phyloP scores from a whole-genome alignment of 2,888 invertebrate species.

The Epiblema foenella region DNA sequence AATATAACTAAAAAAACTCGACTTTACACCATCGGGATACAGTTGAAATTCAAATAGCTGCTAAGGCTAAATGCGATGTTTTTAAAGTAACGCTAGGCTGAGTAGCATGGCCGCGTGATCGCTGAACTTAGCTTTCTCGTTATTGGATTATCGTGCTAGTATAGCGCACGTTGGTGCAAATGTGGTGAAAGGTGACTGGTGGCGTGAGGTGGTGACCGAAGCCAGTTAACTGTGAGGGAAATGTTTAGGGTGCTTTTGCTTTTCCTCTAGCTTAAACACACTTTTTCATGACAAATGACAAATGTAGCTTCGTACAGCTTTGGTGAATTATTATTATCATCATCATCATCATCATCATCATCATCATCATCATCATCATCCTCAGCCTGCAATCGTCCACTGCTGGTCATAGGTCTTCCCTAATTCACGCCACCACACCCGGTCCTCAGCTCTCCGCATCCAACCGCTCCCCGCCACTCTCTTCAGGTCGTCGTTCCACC shows the following conservation, averaged over 20 bases:
- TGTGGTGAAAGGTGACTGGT: not conserved
- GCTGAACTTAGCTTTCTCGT: conserved; percentile 25
- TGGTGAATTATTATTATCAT: too few relatives aligned
- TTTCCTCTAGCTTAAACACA: not conserved
- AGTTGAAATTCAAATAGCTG: not conserved
- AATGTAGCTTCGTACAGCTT: not conserved
- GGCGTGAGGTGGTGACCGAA: conserved; percentile 10
- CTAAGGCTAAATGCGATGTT: not conserved
- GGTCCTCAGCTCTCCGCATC: too few relatives aligned
- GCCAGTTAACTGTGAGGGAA: not conserved
- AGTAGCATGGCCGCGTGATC: conserved; percentile 7
- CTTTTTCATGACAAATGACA: not conserved
- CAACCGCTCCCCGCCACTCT: too few relatives aligned
- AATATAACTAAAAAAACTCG: not conserved
- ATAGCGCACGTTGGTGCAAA: conserved; percentile 7
- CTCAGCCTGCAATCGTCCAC: too few relatives aligned
- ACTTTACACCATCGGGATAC: not conserved
- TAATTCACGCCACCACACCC: too few relatives aligned
- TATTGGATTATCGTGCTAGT: conserved; percentile 28
- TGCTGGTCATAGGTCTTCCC: too few relatives aligned
- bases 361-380: too few relatives aligned
- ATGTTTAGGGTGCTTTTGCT: not conserved
- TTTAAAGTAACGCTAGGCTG: conserved; percentile 8
- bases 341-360: too few relatives aligned
- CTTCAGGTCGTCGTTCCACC: too few relatives aligned